phyloP scores from a whole-genome alignment of 2,797 vertebrate species.

The Fistularia tabacaria region DNA sequence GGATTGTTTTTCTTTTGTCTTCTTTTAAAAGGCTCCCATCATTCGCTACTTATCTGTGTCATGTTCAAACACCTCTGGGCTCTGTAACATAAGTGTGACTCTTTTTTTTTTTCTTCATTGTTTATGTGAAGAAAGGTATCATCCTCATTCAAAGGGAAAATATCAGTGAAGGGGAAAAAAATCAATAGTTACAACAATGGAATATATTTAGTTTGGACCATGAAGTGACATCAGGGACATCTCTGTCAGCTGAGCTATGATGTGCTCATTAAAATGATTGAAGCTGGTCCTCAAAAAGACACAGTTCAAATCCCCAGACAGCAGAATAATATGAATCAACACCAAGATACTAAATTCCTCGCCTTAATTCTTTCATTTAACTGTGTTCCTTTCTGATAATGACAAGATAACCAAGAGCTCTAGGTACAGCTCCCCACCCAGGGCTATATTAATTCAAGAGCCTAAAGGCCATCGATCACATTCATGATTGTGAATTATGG shows the following conservation, averaged over 20 bases:
- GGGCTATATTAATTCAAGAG: constrained; percentile 34
- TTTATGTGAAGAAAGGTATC: constrained; percentile 33
- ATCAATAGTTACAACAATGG: constrained; percentile 66
- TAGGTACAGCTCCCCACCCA: constrained; percentile 27
- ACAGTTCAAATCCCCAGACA: constrained; percentile 60
- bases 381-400: constrained; percentile 51
- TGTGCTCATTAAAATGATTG: constrained; percentile 71
- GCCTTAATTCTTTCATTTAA: constrained; percentile 63
- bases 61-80: constrained; percentile 15
- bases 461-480: constrained; percentile 28
- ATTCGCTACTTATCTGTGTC: constrained; percentile 16
- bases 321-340: constrained; percentile 53
- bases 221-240: constrained; percentile 55
- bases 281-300: constrained; percentile 61
- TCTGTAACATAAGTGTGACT: constrained; percentile 27
- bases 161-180: constrained; percentile 31
- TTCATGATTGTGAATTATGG: constrained; percentile 36
- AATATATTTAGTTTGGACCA: constrained; percentile 55
- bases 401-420: constrained; percentile 39
- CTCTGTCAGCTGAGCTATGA: constrained; percentile 54
- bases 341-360: constrained; percentile 36
- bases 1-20: not conserved
- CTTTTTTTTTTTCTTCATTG: constrained; percentile 47
- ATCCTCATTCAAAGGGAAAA: constrained; percentile 60
- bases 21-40: no score